Conservation (phyloP, 2,113 vertebrate species). For the Lynx canadensis region DNA sequence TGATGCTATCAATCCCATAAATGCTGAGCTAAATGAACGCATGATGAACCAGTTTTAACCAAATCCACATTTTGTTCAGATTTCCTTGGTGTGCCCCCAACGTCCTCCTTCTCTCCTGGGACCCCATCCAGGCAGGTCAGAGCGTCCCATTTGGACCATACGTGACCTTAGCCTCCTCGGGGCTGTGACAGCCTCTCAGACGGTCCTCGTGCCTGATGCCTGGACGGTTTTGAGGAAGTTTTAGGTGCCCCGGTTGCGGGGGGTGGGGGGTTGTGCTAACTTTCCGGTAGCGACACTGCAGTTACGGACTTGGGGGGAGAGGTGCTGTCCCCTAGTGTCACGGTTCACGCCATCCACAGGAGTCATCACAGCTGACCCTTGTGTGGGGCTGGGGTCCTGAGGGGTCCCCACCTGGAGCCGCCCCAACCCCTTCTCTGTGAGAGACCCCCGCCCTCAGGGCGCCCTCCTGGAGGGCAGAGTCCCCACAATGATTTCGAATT, state of each 20-base stretch:
- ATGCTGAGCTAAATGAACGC: fast-evolving
- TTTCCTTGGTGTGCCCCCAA: not conserved
- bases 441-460: not conserved
- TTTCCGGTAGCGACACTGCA: no score
- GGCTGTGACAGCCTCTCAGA: not conserved
- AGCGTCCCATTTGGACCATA: fast-evolving
- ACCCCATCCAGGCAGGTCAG: not conserved
- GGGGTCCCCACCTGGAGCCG: not conserved
- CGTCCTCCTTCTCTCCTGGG: not conserved
- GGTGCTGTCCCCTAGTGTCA: no score
- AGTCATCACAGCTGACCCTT: no score
- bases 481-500: not conserved
- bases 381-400: no score
- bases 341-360: no score
- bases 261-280: no score
- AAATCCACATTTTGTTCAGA: fast-evolving
- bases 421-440: not conserved
- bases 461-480: not conserved
- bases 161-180: not conserved
- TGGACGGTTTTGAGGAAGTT: not conserved
- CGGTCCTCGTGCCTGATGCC: no score
- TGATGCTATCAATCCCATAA: fast-evolving
- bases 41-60: no score
- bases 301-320: no score
- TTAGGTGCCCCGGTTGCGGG: no score